Percentiles rank a stretch among this genome's conserved stretches.
These are phyloP conservation scores for Anticlea derivata DNA, from an alignment of 2,888 invertebrate genomes.

Conservation along the genomic window DNA sequence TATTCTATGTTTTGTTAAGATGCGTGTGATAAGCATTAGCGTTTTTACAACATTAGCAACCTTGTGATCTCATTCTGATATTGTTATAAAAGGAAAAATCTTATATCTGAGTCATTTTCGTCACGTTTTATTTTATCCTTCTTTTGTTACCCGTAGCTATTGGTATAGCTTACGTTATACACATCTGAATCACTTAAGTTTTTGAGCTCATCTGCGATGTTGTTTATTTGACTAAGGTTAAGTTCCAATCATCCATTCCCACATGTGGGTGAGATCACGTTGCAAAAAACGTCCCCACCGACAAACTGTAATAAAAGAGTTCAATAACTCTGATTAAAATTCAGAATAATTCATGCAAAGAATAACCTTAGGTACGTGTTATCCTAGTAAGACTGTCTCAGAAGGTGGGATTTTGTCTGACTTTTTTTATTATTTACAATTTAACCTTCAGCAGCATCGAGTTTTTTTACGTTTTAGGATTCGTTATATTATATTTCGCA, in stretches of 20 bases:
- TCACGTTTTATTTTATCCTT: slow-evolving; percentile 13
- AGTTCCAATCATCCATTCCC: slow-evolving; percentile 42
- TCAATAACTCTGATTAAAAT: not conserved
- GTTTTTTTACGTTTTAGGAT: no score
- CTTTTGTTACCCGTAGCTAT: not conserved
- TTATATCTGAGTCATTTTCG: slow-evolving; percentile 17
- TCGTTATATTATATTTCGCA: no score
- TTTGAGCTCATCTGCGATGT: slow-evolving; percentile 15
- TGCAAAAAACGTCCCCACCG: slow-evolving; percentile 44
- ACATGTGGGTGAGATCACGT: slow-evolving; percentile 57
- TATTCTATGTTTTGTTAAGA: not conserved
- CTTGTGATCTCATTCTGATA: slow-evolving; percentile 22
- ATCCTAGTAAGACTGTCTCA: no score
- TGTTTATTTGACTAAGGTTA: slow-evolving; percentile 36
- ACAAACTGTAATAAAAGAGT: slow-evolving; percentile 10
- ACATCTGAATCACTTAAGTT: slow-evolving; percentile 1
- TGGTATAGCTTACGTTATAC: not conserved
- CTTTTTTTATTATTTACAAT: no score
- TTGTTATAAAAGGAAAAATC: slow-evolving; percentile 21
- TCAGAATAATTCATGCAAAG: not conserved
- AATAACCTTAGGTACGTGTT: no score
- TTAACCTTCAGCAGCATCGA: no score
- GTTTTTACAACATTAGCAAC: slow-evolving; percentile 1
- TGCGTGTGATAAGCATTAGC: no score
- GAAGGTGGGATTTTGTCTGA: no score